Percentiles rank a stretch among this genome's conserved stretches.
phyloP scores from a whole-genome alignment of 2,113 vertebrate species.

The Erinaceus europaeus region DNA sequence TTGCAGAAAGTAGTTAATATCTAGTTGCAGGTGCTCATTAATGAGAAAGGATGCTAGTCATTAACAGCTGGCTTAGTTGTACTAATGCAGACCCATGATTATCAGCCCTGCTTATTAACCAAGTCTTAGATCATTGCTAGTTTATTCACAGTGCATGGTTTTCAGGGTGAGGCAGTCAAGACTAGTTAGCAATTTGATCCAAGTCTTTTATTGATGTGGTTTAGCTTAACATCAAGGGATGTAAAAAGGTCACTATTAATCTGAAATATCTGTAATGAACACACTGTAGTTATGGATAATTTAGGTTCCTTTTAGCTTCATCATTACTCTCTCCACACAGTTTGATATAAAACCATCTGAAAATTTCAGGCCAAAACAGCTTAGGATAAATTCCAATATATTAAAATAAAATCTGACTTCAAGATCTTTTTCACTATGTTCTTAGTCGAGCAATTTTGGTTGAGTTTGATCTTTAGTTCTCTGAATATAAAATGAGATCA shows the following conservation, averaged over 20 bases:
- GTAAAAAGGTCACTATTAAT: constrained; percentile 38
- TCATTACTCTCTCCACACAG: background rate
- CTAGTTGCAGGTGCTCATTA: background rate
- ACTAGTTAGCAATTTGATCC: constrained; percentile 43
- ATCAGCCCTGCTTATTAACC: background rate
- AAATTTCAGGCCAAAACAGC: constrained; percentile 40
- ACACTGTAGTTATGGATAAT: background rate
- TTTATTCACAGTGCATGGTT: background rate
- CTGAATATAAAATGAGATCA: constrained; percentile 33
- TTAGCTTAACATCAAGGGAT: background rate
- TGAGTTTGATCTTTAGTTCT: constrained; percentile 5
- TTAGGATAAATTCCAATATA: constrained; percentile 55
- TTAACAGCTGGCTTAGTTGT: background rate
- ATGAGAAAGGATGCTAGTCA: background rate
- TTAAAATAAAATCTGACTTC: constrained; percentile 70
- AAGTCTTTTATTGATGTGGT: constrained; percentile 43
- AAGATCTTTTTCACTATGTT: constrained; percentile 5
- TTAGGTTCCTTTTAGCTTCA: background rate
- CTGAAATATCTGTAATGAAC: background rate
- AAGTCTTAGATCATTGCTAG: background rate
- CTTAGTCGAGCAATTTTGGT: constrained; percentile 19
- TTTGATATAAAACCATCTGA: constrained; percentile 35
- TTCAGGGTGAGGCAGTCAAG: constrained; percentile 10
- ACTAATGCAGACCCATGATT: background rate
- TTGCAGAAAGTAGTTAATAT: background rate